These are phyloP conservation scores for Chamaetylas fuelleborni DNA, from an alignment of 2,113 vertebrate species.

Conservation along the genomic window DNA sequence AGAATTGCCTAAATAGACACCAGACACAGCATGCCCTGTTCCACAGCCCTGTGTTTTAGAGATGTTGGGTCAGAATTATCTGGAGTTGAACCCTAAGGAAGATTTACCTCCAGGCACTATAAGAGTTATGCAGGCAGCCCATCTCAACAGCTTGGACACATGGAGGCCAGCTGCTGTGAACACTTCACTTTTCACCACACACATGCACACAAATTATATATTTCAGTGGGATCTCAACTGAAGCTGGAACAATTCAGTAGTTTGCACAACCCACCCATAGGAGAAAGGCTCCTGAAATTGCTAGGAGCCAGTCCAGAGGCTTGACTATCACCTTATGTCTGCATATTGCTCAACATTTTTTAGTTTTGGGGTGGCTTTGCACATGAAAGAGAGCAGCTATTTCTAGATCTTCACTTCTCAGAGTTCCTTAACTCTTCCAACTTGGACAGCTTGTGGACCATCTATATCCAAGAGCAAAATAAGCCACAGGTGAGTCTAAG, in stretches of 20 bases:
- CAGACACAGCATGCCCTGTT: neutral
- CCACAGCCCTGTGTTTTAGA: neutral
- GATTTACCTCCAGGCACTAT: neutral
- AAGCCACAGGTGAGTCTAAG: neutral
- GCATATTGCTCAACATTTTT: neutral
- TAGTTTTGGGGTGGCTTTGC: neutral
- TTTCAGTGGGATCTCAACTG: neutral
- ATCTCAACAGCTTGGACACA: rapidly evolving
- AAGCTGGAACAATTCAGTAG: neutral
- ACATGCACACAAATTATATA: neutral
- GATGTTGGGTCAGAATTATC: neutral
- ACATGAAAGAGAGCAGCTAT: neutral
- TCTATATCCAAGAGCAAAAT: neutral
- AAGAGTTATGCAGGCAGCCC: neutral
- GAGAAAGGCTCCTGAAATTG: neutral
- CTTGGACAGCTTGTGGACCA: neutral
- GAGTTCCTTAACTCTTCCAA: neutral
- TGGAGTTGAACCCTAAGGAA: neutral
- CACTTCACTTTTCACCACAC: neutral
- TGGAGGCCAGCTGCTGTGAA: neutral
- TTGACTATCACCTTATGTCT: neutral
- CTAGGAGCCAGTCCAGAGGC: neutral
- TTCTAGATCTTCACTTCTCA: neutral
- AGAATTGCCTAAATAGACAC: neutral
- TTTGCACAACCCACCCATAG: neutral